Evolutionary conservation across 2,113 vertebrate genomes (phyloP).

Genomic region (Hyperoodon ampullatus): DNA sequence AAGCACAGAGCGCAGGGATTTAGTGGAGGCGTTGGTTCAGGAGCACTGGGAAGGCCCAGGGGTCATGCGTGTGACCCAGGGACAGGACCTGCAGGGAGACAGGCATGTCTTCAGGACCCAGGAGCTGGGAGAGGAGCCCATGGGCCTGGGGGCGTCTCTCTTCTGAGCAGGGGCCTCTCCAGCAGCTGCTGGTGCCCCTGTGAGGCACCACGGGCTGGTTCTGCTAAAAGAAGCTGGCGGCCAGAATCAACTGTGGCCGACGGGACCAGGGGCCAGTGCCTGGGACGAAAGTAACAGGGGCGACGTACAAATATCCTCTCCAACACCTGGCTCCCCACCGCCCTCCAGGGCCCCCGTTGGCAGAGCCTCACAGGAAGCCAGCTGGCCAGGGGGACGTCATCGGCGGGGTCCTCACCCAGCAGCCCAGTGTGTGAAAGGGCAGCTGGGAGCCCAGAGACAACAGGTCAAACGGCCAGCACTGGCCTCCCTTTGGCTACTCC

Average conservation of each 20-base stretch:
- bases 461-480: rapidly evolving
- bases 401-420: not conserved
- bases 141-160: not conserved
- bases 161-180: not conserved
- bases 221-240: not conserved
- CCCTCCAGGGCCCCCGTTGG: not conserved
- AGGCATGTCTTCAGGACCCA: not conserved
- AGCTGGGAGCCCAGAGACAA: not conserved
- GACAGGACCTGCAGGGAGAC: not conserved
- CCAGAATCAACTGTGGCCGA: rapidly evolving
- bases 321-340: not conserved
- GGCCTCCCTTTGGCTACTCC: rapidly evolving
- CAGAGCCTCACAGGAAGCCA: not conserved
- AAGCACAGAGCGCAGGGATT: not conserved
- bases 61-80: rapidly evolving
- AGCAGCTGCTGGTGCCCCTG: not conserved
- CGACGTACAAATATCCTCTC: not conserved
- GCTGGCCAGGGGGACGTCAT: not conserved
- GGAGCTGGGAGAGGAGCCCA: not conserved
- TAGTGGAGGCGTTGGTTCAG: too few relatives aligned
- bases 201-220: not conserved
- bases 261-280: not conserved
- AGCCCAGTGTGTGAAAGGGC: not conserved
- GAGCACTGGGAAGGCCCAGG: not conserved
- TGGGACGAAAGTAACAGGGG: not conserved